A percentile compares a stretch with the other conserved stretches of the same genome.
phyloP scores from a whole-genome alignment of 2,888 invertebrate species.

The Protophormia terraenovae region DNA sequence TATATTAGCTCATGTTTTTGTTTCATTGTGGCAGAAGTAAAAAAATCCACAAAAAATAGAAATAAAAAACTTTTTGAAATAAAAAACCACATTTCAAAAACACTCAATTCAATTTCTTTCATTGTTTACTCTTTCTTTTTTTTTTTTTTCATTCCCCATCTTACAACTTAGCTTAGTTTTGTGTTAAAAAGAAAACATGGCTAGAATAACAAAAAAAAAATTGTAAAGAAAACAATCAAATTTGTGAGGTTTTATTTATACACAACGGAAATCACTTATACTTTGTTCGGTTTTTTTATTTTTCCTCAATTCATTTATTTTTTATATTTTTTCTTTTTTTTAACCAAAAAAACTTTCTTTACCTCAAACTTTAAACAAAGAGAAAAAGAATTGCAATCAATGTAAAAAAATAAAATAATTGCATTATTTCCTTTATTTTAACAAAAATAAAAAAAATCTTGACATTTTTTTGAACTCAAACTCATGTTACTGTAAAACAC shows the following conservation, averaged over 20 bases:
- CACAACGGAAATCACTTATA: constrained; percentile 57
- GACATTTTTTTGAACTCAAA: neutral
- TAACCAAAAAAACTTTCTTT: neutral
- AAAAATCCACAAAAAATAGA: neutral
- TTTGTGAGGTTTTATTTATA: constrained; percentile 57
- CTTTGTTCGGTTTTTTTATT: constrained; percentile 30
- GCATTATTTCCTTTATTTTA: constrained; percentile 54
- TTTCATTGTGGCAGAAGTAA: neutral
- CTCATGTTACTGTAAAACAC: neutral
- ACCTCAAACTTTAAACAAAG: neutral
- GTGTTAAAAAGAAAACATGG: neutral
- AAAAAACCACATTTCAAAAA: constrained; percentile 49
- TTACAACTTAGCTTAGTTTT: neutral
- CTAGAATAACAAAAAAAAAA: neutral
- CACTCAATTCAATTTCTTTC: constrained; percentile 39
- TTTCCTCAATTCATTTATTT: constrained; percentile 43
- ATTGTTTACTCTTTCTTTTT: constrained; percentile 5
- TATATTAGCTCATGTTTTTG: neutral
- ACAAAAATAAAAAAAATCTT: too few relatives aligned
- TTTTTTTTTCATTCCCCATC: neutral
- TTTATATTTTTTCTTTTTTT: neutral
- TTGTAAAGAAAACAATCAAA: constrained; percentile 46
- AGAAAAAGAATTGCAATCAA: neutral
- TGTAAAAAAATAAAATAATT: constrained; percentile 10
- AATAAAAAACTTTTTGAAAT: neutral